These are phyloP conservation scores for Ctenopoma multispine DNA, from an alignment of 2,797 vertebrate species.

Conservation along the genomic window DNA sequence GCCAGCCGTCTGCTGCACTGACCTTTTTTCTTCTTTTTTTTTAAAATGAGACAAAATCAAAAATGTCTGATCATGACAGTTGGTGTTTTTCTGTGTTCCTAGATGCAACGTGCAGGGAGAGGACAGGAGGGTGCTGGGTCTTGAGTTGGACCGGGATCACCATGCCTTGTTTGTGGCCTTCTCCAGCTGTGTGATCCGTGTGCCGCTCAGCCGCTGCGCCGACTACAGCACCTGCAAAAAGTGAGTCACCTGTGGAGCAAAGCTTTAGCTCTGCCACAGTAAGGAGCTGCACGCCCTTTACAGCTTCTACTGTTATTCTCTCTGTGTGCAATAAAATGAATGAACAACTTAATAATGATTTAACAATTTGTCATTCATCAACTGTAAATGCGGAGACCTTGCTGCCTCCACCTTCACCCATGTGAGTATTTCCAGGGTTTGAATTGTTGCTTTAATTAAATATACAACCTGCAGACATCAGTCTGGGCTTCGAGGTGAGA, in stretches of 20 bases:
- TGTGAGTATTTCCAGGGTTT: not conserved
- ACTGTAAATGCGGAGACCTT: no score
- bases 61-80: conserved; percentile 20
- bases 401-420: not conserved
- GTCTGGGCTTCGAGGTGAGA: no score
- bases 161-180: conserved; percentile 92
- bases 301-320: no score
- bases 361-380: no score
- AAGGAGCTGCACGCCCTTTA: not conserved
- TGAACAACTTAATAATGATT: no score
- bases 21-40: not conserved
- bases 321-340: not conserved
- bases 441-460: no score
- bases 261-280: not conserved
- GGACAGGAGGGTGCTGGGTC: conserved; percentile 86
- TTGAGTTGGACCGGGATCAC: conserved; percentile 90
- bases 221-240: conserved; percentile 86
- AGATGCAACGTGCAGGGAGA: conserved; percentile 88
- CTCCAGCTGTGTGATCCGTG: conserved; percentile 88
- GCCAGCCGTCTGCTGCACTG: not conserved
- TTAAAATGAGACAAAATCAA: conserved; percentile 8
- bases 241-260: conserved; percentile 78
- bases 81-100: conserved; percentile 2
- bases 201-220: conserved; percentile 90
- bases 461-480: no score